These are phyloP conservation scores for Amphipoea oculea DNA, from an alignment of 2,888 invertebrate species.

Conservation along the genomic window DNA sequence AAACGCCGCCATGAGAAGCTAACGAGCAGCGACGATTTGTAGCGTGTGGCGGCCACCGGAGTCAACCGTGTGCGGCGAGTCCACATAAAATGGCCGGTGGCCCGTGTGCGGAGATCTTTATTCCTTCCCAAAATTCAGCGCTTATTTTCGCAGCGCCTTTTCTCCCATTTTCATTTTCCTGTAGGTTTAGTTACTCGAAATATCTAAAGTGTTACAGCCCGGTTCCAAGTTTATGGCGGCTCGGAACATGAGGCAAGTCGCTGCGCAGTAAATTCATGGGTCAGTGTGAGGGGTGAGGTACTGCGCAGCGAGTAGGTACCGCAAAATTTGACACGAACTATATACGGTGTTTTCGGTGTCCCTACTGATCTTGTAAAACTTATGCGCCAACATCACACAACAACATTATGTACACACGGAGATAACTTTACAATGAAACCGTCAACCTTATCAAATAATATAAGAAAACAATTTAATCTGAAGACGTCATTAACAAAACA, in stretches of 20 bases:
- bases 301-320: too few relatives aligned
- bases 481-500: constrained; percentile 29
- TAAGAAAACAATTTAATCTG: constrained; percentile 25
- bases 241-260: too few relatives aligned
- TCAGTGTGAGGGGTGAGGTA: too few relatives aligned
- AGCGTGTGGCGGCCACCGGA: too few relatives aligned
- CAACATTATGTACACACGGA: constrained; percentile 15
- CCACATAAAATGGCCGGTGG: too few relatives aligned
- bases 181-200: not conserved
- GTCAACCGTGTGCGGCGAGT: too few relatives aligned
- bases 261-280: too few relatives aligned
- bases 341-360: not conserved
- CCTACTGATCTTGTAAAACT: not conserved
- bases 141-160: not conserved
- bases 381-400: not conserved
- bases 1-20: too few relatives aligned
- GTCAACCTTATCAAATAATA: constrained; percentile 23
- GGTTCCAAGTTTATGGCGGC: too few relatives aligned
- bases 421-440: constrained; percentile 33
- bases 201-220: not conserved
- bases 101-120: too few relatives aligned
- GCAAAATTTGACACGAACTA: too few relatives aligned
- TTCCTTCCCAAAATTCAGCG: not conserved
- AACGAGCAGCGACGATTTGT: too few relatives aligned
- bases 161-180: not conserved